Conservation (phyloP, 2,888 invertebrate species). For the Amphipoea oculea region DNA sequence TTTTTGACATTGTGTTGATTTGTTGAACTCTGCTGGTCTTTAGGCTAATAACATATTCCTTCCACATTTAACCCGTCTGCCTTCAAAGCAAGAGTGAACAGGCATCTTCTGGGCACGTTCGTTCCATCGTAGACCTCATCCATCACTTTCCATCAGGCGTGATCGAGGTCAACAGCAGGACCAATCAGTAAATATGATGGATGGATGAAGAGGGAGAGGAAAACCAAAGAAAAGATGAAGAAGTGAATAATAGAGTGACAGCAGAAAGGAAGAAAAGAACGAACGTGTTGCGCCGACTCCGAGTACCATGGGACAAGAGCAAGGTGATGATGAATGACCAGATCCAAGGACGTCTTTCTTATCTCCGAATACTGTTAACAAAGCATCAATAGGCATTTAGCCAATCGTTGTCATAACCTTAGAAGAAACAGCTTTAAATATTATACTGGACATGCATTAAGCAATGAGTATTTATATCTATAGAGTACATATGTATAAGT, state of each 20-base stretch:
- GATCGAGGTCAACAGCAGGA: no score
- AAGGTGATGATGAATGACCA: neutral
- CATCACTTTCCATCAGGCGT: no score
- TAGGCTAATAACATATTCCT: neutral
- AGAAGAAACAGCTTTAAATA: neutral
- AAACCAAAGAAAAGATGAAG: neutral
- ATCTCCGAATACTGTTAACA: no score
- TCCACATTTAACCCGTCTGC: neutral
- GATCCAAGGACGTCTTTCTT: neutral
- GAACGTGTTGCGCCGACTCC: neutral
- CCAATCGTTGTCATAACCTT: neutral
- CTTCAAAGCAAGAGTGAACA: neutral
- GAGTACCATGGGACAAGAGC: no score
- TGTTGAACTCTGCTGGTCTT: no score
- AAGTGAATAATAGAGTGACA: neutral
- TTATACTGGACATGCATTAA: neutral
- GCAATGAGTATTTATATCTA: neutral
- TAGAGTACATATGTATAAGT: neutral
- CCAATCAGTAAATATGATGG: no score
- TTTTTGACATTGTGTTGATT: neutral
- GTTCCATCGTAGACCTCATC: neutral
- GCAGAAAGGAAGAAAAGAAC: neutral
- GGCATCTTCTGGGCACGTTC: neutral
- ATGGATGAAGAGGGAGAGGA: no score
- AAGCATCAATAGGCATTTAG: neutral